phyloP scores from a whole-genome alignment of 2,888 invertebrate species.

The Tetanocera ferruginea region DNA sequence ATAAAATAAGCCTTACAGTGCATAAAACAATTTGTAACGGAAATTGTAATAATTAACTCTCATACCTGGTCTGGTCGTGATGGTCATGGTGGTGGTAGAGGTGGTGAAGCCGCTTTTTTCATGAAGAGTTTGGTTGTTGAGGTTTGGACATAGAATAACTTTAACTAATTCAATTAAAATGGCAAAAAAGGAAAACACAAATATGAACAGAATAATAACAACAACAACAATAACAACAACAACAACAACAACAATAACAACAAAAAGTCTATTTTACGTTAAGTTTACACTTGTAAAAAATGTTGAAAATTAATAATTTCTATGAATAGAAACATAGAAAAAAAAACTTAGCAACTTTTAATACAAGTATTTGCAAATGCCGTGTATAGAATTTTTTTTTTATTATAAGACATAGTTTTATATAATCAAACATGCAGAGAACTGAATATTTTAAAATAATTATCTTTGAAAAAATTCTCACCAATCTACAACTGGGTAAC shows the following conservation, averaged over 20 bases:
- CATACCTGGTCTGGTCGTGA: constrained; percentile 53
- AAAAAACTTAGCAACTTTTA: too few relatives aligned
- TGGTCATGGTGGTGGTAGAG: background rate
- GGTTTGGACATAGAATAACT: constrained; percentile 44
- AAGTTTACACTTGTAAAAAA: background rate
- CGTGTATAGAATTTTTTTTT: too few relatives aligned
- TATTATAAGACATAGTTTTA: too few relatives aligned
- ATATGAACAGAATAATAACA: background rate
- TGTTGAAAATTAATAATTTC: too few relatives aligned
- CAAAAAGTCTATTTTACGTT: background rate
- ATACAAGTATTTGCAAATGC: too few relatives aligned
- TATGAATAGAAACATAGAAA: too few relatives aligned
- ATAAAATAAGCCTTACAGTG: constrained; percentile 50
- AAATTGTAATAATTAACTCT: constrained; percentile 65
- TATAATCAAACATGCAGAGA: too few relatives aligned
- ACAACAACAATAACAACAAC: background rate
- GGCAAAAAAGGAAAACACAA: constrained; percentile 43
- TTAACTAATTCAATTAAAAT: constrained; percentile 63
- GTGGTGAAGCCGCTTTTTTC: background rate
- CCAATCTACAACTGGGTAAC: too few relatives aligned
- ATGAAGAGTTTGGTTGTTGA: background rate
- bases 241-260: background rate
- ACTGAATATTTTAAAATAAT: too few relatives aligned
- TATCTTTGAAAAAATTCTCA: too few relatives aligned
- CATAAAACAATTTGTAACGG: constrained; percentile 64